Evolutionary conservation across 2,888 invertebrate species (phyloP).

Genomic region (Folsomia manolachei): DNA sequence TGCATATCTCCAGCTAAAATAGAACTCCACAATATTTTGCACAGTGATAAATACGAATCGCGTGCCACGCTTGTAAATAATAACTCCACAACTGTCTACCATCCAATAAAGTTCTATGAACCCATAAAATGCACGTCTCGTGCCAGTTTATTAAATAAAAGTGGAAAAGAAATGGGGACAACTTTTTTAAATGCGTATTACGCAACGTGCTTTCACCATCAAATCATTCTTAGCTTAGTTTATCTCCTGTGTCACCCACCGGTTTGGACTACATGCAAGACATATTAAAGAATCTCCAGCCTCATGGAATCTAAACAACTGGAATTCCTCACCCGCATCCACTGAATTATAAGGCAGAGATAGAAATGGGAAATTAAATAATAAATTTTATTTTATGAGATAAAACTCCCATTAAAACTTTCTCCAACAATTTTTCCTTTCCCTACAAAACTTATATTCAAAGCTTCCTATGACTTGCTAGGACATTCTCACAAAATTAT

Average conservation of each 20-base stretch:
- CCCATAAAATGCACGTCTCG: neutral
- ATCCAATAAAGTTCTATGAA: neutral
- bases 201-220: neutral
- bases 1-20: no score
- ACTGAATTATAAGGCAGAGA: no score
- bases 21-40: no score
- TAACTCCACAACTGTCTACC: neutral
- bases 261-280: neutral
- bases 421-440: neutral
- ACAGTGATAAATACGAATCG: no score
- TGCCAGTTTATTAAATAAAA: neutral
- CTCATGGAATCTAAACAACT: no score
- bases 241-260: neutral
- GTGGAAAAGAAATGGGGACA: neutral
- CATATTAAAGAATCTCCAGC: neutral
- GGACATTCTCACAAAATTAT: no score
- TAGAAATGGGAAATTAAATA: neutral
- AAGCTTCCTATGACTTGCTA: no score
- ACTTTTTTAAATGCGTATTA: neutral
- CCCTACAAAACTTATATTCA: neutral
- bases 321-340: no score
- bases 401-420: neutral
- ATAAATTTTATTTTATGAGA: neutral
- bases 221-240: neutral
- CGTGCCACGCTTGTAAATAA: no score